phyloP scores from a whole-genome alignment of 2,888 invertebrate species.

The Watsonalla cultraria region DNA sequence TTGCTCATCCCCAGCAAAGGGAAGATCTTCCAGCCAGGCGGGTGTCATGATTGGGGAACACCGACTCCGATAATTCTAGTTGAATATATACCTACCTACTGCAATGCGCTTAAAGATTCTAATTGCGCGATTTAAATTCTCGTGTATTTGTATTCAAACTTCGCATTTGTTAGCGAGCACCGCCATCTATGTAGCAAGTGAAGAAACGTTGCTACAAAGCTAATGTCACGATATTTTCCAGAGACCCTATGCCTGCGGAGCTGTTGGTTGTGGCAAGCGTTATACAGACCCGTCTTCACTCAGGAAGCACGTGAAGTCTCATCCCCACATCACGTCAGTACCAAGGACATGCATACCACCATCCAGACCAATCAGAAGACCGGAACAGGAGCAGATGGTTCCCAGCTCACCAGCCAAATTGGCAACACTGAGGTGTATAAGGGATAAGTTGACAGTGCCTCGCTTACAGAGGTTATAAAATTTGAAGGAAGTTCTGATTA shows the following conservation, averaged over 20 bases:
- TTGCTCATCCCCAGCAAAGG: too few relatives aligned
- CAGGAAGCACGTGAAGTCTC: slow-evolving; percentile 94
- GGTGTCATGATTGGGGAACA: too few relatives aligned
- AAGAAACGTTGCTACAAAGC: too few relatives aligned
- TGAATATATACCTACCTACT: too few relatives aligned
- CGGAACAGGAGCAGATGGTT: slow-evolving; percentile 54
- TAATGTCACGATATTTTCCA: slow-evolving; percentile 45
- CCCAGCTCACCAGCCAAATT: slow-evolving; percentile 69
- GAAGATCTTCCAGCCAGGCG: too few relatives aligned
- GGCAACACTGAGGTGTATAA: slow-evolving; percentile 59
- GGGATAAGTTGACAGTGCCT: slow-evolving; percentile 66
- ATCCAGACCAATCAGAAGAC: slow-evolving; percentile 43
- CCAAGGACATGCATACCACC: slow-evolving; percentile 63
- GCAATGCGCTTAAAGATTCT: too few relatives aligned
- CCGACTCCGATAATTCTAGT: too few relatives aligned
- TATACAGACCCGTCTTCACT: slow-evolving; percentile 97
- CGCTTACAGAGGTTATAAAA: slow-evolving; percentile 50
- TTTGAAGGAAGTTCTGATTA: background rate
- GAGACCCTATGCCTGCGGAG: slow-evolving; percentile 96
- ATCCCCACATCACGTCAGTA: slow-evolving; percentile 69
- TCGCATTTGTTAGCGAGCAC: too few relatives aligned
- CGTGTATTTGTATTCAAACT: too few relatives aligned
- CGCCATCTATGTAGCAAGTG: too few relatives aligned
- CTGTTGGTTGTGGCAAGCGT: slow-evolving; percentile 91
- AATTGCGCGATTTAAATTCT: too few relatives aligned